Base-by-base conservation (phyloP, 1,140 invertebrate genomes). In the Rhagoletis pomonella region DNA sequence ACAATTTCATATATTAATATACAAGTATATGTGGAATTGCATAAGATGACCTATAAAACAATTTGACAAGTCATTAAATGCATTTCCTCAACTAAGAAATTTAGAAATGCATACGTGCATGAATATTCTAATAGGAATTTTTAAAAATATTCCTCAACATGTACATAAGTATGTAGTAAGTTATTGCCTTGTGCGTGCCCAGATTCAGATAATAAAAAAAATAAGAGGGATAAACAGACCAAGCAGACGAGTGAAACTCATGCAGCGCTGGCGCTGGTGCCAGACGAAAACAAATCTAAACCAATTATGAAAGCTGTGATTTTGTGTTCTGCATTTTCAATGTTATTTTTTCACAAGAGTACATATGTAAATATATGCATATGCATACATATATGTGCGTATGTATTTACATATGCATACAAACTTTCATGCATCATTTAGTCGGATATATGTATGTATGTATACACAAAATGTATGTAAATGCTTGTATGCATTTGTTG, bases 271-370 rank as follows among this genome's bases (percentile, higher is more conserved):
- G 39, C 67, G 42, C 42, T 73, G 67, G 14, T 73, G 67, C 42
- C 67, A 73, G 67, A 17, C n/a, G 64, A 65, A 62, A 62, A n/a
- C 60, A 39, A 4, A 73, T 73, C 67, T 81, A 55, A 29, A 55
- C 73, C 73, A 81, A 81, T 81, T 81, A 81, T 81, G 73, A 81
- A 81, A 81, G 17, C 47, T 81, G 73, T 81, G 73, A 81, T 81
- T 81, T 81, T 55, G 47, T 55, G 47, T 29, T 81, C 2, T 81
- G 73, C 73, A 81, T 42, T 47, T 19, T 81, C 17, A 17, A 47
- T 81, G 6, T 81, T 5, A 47, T 81, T 7, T 17, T n/a, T 81
- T 9, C 4, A 69, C 67, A 29, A 39, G 14, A 42, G 14, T 4
- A n/a, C 44, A 19, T 81, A 81, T 6, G n/a, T 29, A 50, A 9